Evolutionary conservation across 2,113 vertebrate species (phyloP).

Genomic region (Casuarius casuarius): DNA sequence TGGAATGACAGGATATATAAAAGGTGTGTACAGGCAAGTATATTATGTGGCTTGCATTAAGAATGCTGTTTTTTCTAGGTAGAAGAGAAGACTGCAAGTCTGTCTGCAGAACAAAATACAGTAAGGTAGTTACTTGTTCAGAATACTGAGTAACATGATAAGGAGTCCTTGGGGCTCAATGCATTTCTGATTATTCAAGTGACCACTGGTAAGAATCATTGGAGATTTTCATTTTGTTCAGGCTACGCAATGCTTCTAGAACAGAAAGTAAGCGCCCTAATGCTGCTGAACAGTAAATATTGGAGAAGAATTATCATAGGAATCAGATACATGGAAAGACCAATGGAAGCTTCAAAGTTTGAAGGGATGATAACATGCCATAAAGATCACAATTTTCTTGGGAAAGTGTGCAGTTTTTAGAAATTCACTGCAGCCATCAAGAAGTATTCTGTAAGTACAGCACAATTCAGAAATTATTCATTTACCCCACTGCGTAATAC

Average conservation of each 20-base stretch:
- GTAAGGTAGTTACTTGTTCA: not conserved
- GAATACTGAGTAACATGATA: not conserved
- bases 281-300: not conserved
- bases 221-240: constrained; percentile 35
- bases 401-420: not conserved
- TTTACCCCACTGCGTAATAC: not conserved
- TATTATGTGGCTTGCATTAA: not conserved
- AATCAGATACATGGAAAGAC: not conserved
- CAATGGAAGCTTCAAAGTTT: not conserved
- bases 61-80: constrained; percentile 12
- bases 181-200: constrained; percentile 9
- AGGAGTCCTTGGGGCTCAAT: not conserved
- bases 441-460: not conserved
- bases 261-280: not conserved
- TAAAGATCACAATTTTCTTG: not conserved
- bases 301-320: not conserved
- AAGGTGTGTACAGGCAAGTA: not conserved
- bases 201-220: not conserved
- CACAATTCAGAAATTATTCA: not conserved
- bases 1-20: not conserved
- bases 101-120: not conserved
- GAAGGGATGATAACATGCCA: not conserved
- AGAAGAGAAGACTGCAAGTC: constrained; percentile 23
- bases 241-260: not conserved
- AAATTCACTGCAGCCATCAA: not conserved